Evolutionary conservation across 1,140 invertebrate species (phyloP), one percentile per base, ranked within the genome.

Genomic region (Popillia japonica): DNA sequence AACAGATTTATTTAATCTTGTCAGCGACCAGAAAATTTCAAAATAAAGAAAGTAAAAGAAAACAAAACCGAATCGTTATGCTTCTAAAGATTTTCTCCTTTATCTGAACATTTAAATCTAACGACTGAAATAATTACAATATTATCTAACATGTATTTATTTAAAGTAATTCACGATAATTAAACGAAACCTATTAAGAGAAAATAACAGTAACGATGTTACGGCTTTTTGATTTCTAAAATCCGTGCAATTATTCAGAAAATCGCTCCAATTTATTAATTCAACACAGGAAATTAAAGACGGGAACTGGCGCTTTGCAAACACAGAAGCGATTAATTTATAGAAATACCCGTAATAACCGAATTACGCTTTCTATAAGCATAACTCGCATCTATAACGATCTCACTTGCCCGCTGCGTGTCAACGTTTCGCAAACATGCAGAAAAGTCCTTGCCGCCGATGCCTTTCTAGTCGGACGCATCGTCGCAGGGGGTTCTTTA

Each of bases 181-280:
- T 55, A n/a, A 55, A 17, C 27, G 2, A 34, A 34, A 34, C 4
- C 27, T 34, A 34, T 34, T 55, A 14, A 55, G 61, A 22, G 61
- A 68, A 68, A 68, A 22, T 68, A 68, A 68, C 61, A 34, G 27
- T 9, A 8, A 7, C 61, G 27, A 27, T 68, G 22, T 10, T 34
- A 22, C 27, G 22, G 44, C 10, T 68, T 64, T 14, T 68, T 68
- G 61, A 68, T 68, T 68, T 68, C 61, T 68, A 68, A 68, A 68
- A 68, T 6, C 61, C 1, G 48, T 3, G 61, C 61, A 68, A 68
- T 68, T 68, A 68, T 23, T 23, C 61, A 68, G 61, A 68, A 68
- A 68, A 68, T 68, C 61, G 61, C 27, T 68, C 3, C 59, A 64
- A 64, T 64, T 64, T 64, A 64, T 64, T 23, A 68, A 68, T 34